These are phyloP conservation scores for Lagopus leucura DNA, from an alignment of 2,113 vertebrate species.

Conservation along the genomic window DNA sequence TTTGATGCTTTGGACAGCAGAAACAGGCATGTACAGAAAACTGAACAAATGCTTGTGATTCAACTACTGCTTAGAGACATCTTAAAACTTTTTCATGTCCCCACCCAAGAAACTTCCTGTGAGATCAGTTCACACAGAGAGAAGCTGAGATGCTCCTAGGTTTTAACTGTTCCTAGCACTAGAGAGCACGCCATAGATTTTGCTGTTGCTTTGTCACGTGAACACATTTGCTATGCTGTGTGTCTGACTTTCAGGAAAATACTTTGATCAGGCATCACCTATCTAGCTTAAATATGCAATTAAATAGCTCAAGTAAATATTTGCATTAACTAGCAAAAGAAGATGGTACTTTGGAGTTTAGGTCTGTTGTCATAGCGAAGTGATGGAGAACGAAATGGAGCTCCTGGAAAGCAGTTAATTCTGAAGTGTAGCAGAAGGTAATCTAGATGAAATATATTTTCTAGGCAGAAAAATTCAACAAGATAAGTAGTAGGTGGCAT, in stretches of 20 bases:
- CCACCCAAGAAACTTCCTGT: slow-evolving; percentile 47
- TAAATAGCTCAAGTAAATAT: slow-evolving; percentile 60
- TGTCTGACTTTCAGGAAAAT: slow-evolving; percentile 12
- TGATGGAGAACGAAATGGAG: slow-evolving; percentile 15
- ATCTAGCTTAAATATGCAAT: slow-evolving; percentile 44
- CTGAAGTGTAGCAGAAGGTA: background rate
- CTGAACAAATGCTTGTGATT: background rate
- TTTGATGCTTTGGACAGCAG: background rate
- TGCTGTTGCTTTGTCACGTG: slow-evolving; percentile 1
- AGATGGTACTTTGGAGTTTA: slow-evolving; percentile 31
- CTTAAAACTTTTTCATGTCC: background rate
- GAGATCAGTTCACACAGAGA: background rate
- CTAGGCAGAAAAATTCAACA: background rate
- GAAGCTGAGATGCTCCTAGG: background rate
- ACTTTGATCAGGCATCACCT: slow-evolving; percentile 45
- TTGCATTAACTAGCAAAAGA: slow-evolving; percentile 45
- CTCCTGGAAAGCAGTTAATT: background rate
- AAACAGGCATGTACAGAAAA: background rate
- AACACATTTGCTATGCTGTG: background rate
- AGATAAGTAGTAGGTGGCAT: background rate
- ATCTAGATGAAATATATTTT: background rate
- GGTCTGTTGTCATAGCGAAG: slow-evolving; percentile 45
- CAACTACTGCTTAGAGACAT: background rate
- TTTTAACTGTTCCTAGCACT: background rate
- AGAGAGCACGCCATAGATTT: background rate